A percentile compares a stretch with the other conserved stretches of the same genome.
phyloP scores from a whole-genome alignment of 1,140 invertebrate genomes.

The Brachionus asplanchnoidis region DNA sequence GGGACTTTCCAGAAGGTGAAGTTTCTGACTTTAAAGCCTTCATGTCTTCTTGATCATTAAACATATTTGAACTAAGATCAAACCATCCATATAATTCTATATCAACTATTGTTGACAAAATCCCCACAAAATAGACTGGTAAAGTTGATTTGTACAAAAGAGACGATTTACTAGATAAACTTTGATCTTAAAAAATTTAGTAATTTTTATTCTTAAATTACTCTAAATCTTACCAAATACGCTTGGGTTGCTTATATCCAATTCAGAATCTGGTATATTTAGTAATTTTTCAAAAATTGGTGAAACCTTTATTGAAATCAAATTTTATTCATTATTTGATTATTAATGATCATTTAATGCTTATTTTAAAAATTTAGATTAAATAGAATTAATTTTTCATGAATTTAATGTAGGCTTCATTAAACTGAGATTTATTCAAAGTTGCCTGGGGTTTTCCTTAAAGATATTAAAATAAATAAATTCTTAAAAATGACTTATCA shows the following conservation, averaged over 20 bases:
- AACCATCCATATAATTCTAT: conserved; percentile 31
- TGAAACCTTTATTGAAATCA: neutral
- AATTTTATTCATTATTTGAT: neutral
- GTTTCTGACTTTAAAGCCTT: neutral
- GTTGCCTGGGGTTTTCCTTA: too few relatives aligned
- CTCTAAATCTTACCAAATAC: neutral
- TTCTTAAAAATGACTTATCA: too few relatives aligned
- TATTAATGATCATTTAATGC: neutral
- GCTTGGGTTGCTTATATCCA: neutral
- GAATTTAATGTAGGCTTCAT: too few relatives aligned
- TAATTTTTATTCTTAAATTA: neutral
- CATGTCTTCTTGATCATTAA: neutral
- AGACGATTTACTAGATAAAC: neutral
- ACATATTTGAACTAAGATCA: neutral
- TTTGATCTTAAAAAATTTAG: neutral
- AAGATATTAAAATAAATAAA: too few relatives aligned
- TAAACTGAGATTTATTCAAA: too few relatives aligned
- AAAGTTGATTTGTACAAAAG: conserved; percentile 18
- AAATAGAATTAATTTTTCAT: neutral
- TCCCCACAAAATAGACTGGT: conserved; percentile 32
- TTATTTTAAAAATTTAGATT: neutral
- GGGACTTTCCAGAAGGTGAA: neutral
- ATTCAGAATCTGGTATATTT: neutral
- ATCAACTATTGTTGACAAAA: conserved; percentile 27
- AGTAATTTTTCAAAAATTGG: conserved; percentile 40